Base-by-base conservation (phyloP, 2,113 vertebrate genomes). In the Ceyx margarethae region DNA sequence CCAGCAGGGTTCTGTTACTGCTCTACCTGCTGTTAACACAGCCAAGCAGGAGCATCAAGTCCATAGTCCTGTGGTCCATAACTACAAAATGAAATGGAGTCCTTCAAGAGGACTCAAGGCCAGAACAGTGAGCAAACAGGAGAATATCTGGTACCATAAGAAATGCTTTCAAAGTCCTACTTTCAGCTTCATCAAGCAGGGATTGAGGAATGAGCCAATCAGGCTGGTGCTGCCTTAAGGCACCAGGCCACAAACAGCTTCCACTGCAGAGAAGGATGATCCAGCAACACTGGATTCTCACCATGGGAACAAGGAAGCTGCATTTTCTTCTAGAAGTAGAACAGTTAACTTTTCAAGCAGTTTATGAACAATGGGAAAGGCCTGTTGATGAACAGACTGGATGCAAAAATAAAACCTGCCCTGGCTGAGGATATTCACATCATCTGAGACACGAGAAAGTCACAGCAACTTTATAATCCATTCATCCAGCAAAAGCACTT, bases 301-400 rank as follows among this genome's bases (percentile, higher is more conserved):
- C 23, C n/a, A 26, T 0, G 0, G 18, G 13, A 46, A 58, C 13
- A 84, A 15, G 17, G 19, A 73, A 58, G 9, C 5, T 0, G 0
- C 28, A 16, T 33, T 51, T 58, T 58, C 6, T 48, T 77, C 26
- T 7, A 45, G 18, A 77, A 48, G 6, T 12, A 5, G 6, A 46
- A 31, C 42, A 28, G 29, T 79, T 18, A 31, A 40, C 18, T 85
- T 85, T 25, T 25, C 25, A 17, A 31, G 37, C 12, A 28, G n/a
- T 29, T 56, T 11, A 19, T 28, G 35, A 88, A 19, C 25, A 33
- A 3, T 0, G 5, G 5, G 17, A 45, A 53, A 3, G 15, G 42
- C 45, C 0, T 25, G 46, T 5, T 76, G 37, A 15, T 50, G 33
- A 54, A 69, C 22, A 53, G 20, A 43, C 15, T 25, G 19, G 10